Evolutionary conservation across 1,140 invertebrate genomes (phyloP), one percentile per base, ranked within the genome.

Genomic region (Plodia interpunctella): DNA sequence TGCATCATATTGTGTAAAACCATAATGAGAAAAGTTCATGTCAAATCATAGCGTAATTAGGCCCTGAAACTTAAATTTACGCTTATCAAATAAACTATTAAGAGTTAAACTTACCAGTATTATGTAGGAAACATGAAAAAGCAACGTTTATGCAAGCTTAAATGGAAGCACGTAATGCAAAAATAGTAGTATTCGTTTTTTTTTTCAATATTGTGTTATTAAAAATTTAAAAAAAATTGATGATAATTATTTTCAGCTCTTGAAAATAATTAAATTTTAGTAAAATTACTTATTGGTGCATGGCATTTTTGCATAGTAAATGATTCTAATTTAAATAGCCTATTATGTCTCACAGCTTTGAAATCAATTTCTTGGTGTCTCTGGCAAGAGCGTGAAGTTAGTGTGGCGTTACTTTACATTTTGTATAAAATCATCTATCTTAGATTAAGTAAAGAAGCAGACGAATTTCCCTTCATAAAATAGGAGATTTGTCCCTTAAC

Each of bases 371-470:
- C 21, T 53, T 53, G 51, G 51, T 53, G 51, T 53, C 21, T 25
- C 20, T 25, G 51, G 9, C n/a, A 25, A 25, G 51, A 53, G 38
- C n/a, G 38, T 44, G 38, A 25, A 53, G n/a, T n/a, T n/a, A n/a
- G 21, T 53, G 51, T 25, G 21, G 28, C 13, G 15, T 44, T 44
- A 21, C 2, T 30, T 58, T 66, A 65, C 63, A 67, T 60, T 25
- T 62, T 66, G 66, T 72, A 72, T 68, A 76, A 74, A 78, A 68
- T 60, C 54, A 68, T 76, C 60, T 65, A 66, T 71, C 65, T 66
- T 72, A 60, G 68, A 63, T 72, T 70, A 55, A 65, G 73, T 74
- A 80, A 76, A 76, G 70, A 65, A 74, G 74, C 76, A 73, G 70
- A 70, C 73, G 66, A 72, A 69, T 67, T 69, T 64, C 21, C 60